Evolutionary conservation across 2,797 vertebrate species (phyloP).

Genomic region (Cynodonichthys magdalenae): DNA sequence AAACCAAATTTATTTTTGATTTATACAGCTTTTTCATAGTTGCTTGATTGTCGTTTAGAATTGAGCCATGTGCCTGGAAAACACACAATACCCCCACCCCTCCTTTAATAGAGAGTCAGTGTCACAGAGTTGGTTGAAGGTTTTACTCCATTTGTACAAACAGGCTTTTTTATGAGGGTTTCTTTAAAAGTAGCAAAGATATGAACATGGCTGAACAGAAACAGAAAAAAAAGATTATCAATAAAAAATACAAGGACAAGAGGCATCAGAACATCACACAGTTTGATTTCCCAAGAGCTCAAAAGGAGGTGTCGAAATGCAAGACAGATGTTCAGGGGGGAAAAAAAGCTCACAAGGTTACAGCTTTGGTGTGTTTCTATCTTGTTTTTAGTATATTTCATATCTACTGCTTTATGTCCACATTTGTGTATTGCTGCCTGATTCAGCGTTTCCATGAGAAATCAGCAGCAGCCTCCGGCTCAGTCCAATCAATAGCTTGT

Average conservation of each 20-base stretch:
- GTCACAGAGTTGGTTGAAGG: constrained; percentile 34
- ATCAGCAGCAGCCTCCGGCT: constrained; percentile 55
- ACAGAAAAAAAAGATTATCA: constrained; percentile 28
- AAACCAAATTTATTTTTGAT: too few relatives aligned
- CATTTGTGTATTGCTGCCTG: constrained; percentile 31
- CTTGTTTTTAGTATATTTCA: constrained; percentile 32
- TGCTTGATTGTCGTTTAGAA: too few relatives aligned
- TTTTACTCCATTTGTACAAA: constrained; percentile 1
- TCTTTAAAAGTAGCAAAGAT: neutral
- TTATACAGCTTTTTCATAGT: too few relatives aligned
- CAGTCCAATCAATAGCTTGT: constrained; percentile 73
- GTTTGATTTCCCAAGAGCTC: constrained; percentile 38
- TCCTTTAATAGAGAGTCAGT: constrained; percentile 10
- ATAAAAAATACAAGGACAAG: constrained; percentile 24
- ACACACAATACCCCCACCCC: too few relatives aligned
- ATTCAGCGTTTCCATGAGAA: constrained; percentile 59
- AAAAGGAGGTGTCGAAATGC: constrained; percentile 4
- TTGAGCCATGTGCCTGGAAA: too few relatives aligned
- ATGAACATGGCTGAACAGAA: constrained; percentile 4
- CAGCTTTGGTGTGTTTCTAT: constrained; percentile 18
- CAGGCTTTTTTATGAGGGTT: neutral
- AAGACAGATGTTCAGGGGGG: constrained; percentile 14
- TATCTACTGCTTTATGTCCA: constrained; percentile 28
- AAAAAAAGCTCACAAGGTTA: constrained; percentile 14
- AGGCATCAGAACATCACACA: constrained; percentile 18